These are phyloP conservation scores for Silurus aristotelis DNA, from an alignment of 2,797 vertebrate genomes.

Conservation along the genomic window DNA sequence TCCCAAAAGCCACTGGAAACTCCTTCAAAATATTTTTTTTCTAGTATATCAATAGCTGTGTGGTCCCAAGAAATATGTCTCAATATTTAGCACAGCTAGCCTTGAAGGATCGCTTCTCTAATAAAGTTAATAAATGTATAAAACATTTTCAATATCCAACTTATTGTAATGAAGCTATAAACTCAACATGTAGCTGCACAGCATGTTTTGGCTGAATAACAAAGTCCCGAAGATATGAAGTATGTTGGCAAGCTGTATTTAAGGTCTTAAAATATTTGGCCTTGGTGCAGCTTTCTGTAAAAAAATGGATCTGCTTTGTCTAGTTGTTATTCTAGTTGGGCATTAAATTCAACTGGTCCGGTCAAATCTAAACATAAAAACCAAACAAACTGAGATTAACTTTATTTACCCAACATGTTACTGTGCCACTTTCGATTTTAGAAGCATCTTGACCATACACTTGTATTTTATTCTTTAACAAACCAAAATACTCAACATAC, in stretches of 20 bases:
- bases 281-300: background rate
- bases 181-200: background rate
- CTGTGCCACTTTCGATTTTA: background rate
- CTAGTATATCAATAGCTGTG: background rate
- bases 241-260: background rate
- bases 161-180: background rate
- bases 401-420: background rate
- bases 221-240: background rate
- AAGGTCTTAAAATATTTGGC: background rate
- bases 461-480: conserved; percentile 20
- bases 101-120: background rate
- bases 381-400: background rate
- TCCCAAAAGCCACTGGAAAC: background rate
- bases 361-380: background rate
- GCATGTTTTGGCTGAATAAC: background rate
- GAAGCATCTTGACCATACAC: conserved; percentile 8
- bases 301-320: background rate
- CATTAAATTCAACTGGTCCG: background rate
- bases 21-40: background rate
- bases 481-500: background rate
- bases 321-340: background rate
- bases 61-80: background rate
- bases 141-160: background rate
- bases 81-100: background rate
- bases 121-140: background rate